Base-by-base conservation (phyloP, 2,113 vertebrate genomes). In the Acanthochromis polyacanthus region DNA sequence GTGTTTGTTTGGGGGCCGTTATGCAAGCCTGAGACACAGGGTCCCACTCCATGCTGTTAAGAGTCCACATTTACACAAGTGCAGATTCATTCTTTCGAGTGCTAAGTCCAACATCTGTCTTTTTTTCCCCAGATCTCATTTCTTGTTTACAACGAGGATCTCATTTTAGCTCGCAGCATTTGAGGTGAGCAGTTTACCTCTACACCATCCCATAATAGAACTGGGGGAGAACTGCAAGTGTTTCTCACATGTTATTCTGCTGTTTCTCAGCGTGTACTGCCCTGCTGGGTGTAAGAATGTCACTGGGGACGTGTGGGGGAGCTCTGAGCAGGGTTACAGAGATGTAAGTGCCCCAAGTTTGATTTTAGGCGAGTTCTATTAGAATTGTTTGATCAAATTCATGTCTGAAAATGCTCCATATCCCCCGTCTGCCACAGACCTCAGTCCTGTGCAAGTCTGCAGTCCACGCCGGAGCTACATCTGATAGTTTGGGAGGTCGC, bases 371-470 rank as follows among this genome's bases (percentile, higher is more conserved):
- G n/a, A 59, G n/a, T 11, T 45, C 10, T 9, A 2, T 32, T 8
- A n/a, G 8, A 14, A 12, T 20, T 20, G 36, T 67, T 28, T 43
- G 3, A 16, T 30, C 22, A 1, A 61, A 59, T 59, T 1, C 3
- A 22, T 15, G 15, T 45, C 5, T 71, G 11, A 75, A 61, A 23
- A 15, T 1, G 16, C 19, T 20, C 6, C 2, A 7, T 22, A 8
- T 66, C 10, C 28, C 32, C 30, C 8, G 30, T 64, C 38, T 63
- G n/a, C 46, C 16, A 20, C 89, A 97, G 96, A 97, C 96, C 0
- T 97, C 96, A 0, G 94, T 96, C 68, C 87, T 97, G 69, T 97
- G 96, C 83, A 96, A 96, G 90, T 94, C 96, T 1, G 96, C 96
- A 0, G 81, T 97, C 59, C 96, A 97, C 0, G 95, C 96, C 0